A percentile compares a stretch with the other conserved stretches of the same genome.
Conservation (phyloP, 92 coral and sea anemone genomes). For the Ricordea florida region DNA sequence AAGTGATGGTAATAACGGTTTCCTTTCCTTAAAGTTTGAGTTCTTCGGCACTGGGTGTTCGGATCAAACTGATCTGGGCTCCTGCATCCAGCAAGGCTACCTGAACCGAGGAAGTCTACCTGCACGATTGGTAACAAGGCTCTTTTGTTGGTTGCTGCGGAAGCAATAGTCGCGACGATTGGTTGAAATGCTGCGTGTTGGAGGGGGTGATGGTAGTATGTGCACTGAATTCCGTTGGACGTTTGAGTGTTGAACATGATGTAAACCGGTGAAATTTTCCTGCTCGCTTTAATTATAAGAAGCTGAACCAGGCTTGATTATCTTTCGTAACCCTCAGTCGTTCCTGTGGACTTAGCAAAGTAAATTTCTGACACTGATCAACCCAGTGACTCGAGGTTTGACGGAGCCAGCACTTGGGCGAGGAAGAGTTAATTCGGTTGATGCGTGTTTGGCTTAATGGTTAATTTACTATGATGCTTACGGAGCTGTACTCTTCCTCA, state of each 20-base stretch:
- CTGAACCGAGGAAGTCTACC: conserved; percentile 6
- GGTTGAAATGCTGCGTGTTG: conserved; percentile 1
- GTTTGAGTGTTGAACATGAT: not conserved
- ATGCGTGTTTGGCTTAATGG: no score
- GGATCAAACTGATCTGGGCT: no score
- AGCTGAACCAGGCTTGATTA: conserved; percentile 1
- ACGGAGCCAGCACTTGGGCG: no score
- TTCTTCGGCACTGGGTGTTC: no score
- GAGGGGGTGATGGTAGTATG: conserved; percentile 28
- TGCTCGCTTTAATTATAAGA: not conserved
- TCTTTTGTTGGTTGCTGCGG: not conserved
- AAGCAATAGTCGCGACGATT: not conserved
- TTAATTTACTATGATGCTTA: no score
- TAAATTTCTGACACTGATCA: conserved; percentile 11
- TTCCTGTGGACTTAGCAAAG: not conserved
- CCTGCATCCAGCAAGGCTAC: conserved; percentile 7
- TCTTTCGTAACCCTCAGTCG: not conserved
- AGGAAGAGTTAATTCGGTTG: no score
- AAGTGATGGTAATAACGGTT: no score
- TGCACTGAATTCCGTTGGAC: conserved; percentile 7
- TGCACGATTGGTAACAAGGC: conserved; percentile 13
- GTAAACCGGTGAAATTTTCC: conserved; percentile 4
- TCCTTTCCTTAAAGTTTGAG: no score
- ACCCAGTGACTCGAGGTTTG: not conserved
- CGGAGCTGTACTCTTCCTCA: no score